Conservation (phyloP, 2,113 vertebrate genomes). For the Grallaria varia region DNA sequence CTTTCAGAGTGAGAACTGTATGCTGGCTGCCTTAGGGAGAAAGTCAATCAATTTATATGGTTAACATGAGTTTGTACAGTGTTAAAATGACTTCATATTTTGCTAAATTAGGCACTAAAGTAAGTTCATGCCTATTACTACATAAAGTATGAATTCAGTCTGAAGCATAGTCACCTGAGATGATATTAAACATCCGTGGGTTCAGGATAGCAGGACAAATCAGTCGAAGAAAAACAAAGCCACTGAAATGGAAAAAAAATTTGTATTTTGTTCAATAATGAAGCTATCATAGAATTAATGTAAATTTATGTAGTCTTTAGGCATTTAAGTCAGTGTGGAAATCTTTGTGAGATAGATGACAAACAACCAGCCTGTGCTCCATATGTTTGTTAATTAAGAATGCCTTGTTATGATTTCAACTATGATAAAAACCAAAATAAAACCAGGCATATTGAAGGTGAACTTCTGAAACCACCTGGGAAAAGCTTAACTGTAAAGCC, state of each 20-base stretch:
- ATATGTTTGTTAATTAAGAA: neutral
- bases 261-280: slow-evolving; percentile 5
- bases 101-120: neutral
- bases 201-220: slow-evolving; percentile 98
- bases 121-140: neutral
- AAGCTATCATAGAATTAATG: neutral
- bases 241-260: slow-evolving; percentile 77
- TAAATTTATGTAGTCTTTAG: neutral
- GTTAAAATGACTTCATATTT: neutral
- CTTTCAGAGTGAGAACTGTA: neutral
- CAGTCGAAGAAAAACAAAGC: slow-evolving; percentile 96
- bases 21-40: neutral
- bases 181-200: slow-evolving; percentile 98
- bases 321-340: neutral
- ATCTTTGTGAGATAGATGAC: neutral
- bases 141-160: neutral
- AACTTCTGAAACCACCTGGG: neutral
- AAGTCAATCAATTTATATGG: neutral
- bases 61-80: neutral
- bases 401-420: neutral
- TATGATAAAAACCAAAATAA: neutral
- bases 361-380: neutral
- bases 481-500: neutral
- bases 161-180: slow-evolving; percentile 83
- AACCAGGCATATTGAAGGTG: neutral